phyloP scores from a whole-genome alignment of 2,888 invertebrate genomes.

The Lysandra coridon region DNA sequence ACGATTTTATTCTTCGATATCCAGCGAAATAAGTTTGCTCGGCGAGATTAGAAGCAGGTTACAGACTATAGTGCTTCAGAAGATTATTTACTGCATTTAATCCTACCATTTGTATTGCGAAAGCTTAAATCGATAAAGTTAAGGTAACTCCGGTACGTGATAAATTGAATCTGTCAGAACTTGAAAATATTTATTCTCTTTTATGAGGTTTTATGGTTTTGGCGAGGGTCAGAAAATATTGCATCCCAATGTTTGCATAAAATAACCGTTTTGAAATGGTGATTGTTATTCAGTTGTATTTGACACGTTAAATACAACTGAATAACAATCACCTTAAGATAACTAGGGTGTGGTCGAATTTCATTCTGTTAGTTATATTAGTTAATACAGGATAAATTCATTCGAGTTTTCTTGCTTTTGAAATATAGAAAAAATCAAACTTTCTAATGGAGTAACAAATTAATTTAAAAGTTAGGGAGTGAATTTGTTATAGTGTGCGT shows the following conservation, averaged over 20 bases:
- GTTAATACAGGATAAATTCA: too few species aligned
- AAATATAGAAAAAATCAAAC: too few species aligned
- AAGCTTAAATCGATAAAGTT: slow-evolving; percentile 15
- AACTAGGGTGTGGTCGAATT: too few species aligned
- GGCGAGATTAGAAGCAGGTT: slow-evolving; percentile 3
- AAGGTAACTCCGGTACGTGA: background rate
- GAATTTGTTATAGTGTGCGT: too few species aligned
- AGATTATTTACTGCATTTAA: slow-evolving; percentile 21
- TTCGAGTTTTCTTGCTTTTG: too few species aligned
- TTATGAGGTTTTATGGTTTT: background rate
- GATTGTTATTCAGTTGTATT: too few species aligned
- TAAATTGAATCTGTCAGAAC: slow-evolving; percentile 16
- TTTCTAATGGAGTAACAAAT: too few species aligned
- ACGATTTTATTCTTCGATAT: slow-evolving; percentile 4
- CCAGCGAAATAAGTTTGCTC: slow-evolving; percentile 13
- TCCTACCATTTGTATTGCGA: slow-evolving; percentile 9
- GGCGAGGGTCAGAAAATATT: background rate
- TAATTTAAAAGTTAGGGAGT: too few species aligned
- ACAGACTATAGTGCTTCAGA: slow-evolving; percentile 12
- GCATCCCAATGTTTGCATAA: background rate
- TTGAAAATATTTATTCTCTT: slow-evolving; percentile 9
- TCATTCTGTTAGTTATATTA: too few species aligned
- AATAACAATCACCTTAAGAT: too few species aligned
- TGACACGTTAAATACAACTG: too few species aligned
- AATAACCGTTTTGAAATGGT: too few species aligned